Base-by-base conservation (phyloP, 2,888 invertebrate genomes). In the Aporophyla nigra region DNA sequence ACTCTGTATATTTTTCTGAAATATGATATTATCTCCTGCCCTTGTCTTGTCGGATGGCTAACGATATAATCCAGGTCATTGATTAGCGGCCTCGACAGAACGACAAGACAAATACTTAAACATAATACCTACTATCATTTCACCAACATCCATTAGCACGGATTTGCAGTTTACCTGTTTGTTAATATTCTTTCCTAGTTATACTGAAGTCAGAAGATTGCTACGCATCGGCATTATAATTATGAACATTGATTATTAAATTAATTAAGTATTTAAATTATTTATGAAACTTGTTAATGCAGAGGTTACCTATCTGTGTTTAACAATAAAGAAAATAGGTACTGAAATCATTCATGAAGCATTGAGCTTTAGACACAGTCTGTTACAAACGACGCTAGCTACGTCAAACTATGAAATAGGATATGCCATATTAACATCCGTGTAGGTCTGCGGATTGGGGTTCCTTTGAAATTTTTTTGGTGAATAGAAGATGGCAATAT, bases 41-140 rank as follows among this genome's bases (percentile, higher is more conserved):
- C 43, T 72, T 46, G 51, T 40, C 67, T 53, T 63, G 40, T 62
- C 21, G 71, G 5, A 49, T 59, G 72, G 59, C 43, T 67, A 61
- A 24, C 71, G 62, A 63, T 71, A 67, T 68, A 62, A 83, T 83
- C 65, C 65, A 80, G 83, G 84, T 80, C 83, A 80, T 63, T 76
- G 73, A 69, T 43, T 72, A 74, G 43, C 54, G 71, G 74, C 80
- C 54, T 71, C 80, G 27, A 76, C n/a, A 68, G 68, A 71, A 71
- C 43, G 53, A 46, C 33, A 51, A 62, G 65, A 65, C 56, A 71
- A 63, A 58, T 63, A 67, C 59, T 46, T 54, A 56, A 71, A 46
- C 68, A 51, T 63, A 77, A 46, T 66, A 56, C n/a, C n/a, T n/a
- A n/a, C 65, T 27, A 70, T 61, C 7, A 59, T 68, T 58, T 53